Evolutionary conservation across 2,888 invertebrate genomes (phyloP).

Genomic region (Eudasyphora cyanicolor): DNA sequence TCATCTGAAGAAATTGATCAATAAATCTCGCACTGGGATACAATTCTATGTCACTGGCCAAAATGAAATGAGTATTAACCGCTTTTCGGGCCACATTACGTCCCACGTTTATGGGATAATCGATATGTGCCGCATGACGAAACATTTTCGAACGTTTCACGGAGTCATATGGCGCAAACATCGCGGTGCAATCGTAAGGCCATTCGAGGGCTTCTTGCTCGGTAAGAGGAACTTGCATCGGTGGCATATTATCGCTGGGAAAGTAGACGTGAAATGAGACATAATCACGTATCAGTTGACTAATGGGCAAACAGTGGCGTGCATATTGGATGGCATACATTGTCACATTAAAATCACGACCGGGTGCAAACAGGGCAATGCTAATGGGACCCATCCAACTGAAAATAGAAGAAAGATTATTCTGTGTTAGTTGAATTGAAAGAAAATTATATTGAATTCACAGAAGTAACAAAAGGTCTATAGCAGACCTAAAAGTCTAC

Average conservation of each 20-base stretch:
- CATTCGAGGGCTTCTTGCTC: slow-evolving; percentile 67
- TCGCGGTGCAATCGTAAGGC: slow-evolving; percentile 64
- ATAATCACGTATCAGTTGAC: slow-evolving; percentile 81
- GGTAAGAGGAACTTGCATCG: slow-evolving; percentile 68
- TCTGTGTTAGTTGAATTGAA: neutral
- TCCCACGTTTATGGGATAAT: slow-evolving; percentile 93
- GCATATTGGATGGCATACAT: slow-evolving; percentile 83
- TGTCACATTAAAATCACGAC: slow-evolving; percentile 82
- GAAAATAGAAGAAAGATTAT: neutral
- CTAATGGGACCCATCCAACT: slow-evolving; percentile 85
- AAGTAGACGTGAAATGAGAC: slow-evolving; percentile 86
- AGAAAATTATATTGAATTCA: too few species aligned
- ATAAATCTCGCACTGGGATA: slow-evolving; percentile 90
- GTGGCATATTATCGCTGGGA: slow-evolving; percentile 82
- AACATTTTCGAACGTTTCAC: slow-evolving; percentile 82
- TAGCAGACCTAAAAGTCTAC: too few species aligned
- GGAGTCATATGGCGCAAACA: slow-evolving; percentile 68
- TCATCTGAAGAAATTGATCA: slow-evolving; percentile 89
- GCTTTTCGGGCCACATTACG: slow-evolving; percentile 90
- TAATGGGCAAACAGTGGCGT: slow-evolving; percentile 81
- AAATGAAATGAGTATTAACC: slow-evolving; percentile 88
- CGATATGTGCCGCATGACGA: slow-evolving; percentile 82
- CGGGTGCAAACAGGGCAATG: slow-evolving; percentile 84
- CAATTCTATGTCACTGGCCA: slow-evolving; percentile 92
- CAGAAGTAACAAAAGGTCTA: too few species aligned